Percentiles rank a stretch among this genome's conserved stretches.
Evolutionary conservation across 2,888 invertebrate genomes (phyloP).

Genomic region (Orthosia cruda): DNA sequence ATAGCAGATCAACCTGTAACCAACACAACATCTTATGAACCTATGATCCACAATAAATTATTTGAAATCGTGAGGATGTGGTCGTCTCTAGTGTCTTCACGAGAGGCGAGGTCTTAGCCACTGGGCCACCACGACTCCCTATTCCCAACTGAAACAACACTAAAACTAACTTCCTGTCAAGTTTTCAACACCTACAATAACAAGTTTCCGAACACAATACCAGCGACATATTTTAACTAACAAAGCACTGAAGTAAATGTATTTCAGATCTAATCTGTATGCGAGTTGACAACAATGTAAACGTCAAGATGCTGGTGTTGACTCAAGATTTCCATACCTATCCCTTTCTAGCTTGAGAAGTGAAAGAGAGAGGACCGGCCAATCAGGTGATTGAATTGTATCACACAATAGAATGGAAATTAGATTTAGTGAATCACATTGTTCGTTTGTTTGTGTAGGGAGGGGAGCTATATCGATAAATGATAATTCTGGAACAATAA

Average conservation of each 20-base stretch:
- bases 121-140: too few species aligned
- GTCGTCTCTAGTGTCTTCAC: too few species aligned
- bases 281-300: too few species aligned
- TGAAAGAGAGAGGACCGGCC: constrained; percentile 45
- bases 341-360: constrained; percentile 36
- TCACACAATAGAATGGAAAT: constrained; percentile 66
- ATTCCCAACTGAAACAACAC: neutral
- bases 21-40: too few species aligned
- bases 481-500: constrained; percentile 39
- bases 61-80: too few species aligned
- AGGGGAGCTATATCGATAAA: constrained; percentile 42
- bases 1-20: too few species aligned
- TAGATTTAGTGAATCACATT: constrained; percentile 66
- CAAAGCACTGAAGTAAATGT: constrained; percentile 59
- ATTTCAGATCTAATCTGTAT: constrained; percentile 63
- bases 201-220: too few species aligned
- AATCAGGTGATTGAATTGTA: constrained; percentile 71
- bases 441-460: constrained; percentile 46
- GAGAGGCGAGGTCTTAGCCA: too few species aligned
- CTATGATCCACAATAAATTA: too few species aligned
- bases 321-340: constrained; percentile 40
- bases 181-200: too few species aligned
- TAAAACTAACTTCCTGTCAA: neutral
- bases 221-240: constrained; percentile 54
- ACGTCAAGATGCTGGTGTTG: constrained; percentile 53